Conservation (phyloP, 35 echinoderm and acorn worm genomes). For the Hemicentrotus pulcherrimus region DNA sequence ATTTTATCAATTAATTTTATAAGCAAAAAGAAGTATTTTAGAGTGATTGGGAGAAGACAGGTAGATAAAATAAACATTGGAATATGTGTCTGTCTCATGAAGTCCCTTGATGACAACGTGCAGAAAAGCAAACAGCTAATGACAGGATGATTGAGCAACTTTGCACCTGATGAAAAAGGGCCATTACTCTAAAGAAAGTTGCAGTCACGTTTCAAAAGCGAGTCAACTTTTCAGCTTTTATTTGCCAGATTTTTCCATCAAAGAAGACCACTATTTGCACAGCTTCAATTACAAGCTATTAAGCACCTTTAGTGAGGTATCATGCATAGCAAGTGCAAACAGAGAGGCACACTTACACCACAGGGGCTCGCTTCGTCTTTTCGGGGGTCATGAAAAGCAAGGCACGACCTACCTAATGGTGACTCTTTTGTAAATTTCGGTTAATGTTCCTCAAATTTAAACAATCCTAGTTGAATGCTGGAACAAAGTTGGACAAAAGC, state of each 20-base stretch:
- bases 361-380: not conserved
- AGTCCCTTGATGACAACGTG: not conserved
- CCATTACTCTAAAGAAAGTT: not conserved
- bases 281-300: constrained; percentile 11
- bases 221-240: not conserved
- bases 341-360: not conserved
- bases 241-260: not conserved
- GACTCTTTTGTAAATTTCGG: not conserved
- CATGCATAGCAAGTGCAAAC: not conserved
- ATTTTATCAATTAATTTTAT: too few species aligned
- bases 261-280: constrained; percentile 10
- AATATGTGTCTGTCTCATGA: not conserved
- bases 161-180: not conserved
- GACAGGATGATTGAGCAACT: not conserved
- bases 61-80: not conserved
- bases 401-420: not conserved
- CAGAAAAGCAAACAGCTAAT: not conserved
- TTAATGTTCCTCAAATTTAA: not conserved
- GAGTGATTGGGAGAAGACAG: too few species aligned
- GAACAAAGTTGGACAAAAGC: not conserved
- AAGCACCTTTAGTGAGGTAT: not conserved
- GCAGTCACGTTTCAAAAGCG: not conserved
- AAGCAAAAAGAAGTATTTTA: too few species aligned
- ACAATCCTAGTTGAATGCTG: not conserved
- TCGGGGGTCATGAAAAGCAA: not conserved